Percentiles rank a stretch among this genome's conserved stretches.
phyloP scores from a whole-genome alignment of 2,797 vertebrate genomes.

The Chelonia mydas region DNA sequence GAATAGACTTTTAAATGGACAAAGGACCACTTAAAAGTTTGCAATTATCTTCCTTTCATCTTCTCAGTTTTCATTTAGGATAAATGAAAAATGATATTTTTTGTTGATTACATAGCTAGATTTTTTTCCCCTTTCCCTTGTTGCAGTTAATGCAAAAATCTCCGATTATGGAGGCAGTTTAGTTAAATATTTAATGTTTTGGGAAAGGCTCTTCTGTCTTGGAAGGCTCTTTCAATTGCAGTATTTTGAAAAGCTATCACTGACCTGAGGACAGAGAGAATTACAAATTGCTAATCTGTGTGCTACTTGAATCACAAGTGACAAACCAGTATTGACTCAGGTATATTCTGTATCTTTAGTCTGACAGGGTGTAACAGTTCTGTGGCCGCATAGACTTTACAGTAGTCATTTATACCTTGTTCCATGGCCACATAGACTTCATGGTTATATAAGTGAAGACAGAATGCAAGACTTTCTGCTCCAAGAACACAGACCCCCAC shows the following conservation, averaged over 20 bases:
- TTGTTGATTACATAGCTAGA: neutral
- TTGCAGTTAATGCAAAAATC: conserved; percentile 3
- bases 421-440: neutral
- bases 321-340: neutral
- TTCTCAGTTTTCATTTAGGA: neutral
- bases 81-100: neutral
- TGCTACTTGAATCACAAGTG: neutral
- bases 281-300: neutral
- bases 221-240: neutral
- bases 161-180: neutral
- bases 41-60: neutral
- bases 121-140: neutral
- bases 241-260: neutral
- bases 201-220: neutral
- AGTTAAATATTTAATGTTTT: neutral
- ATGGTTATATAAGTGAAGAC: conserved; percentile 41
- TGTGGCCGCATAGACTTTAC: neutral
- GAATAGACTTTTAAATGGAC: neutral
- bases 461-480: fast-evolving
- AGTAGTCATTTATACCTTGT: neutral
- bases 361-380: neutral
- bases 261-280: neutral
- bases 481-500: neutral
- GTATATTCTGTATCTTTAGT: neutral
- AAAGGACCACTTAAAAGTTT: neutral